These are phyloP conservation scores for Drosophila repleta DNA, from an alignment of 1,140 invertebrate genomes.

Conservation along the genomic window DNA sequence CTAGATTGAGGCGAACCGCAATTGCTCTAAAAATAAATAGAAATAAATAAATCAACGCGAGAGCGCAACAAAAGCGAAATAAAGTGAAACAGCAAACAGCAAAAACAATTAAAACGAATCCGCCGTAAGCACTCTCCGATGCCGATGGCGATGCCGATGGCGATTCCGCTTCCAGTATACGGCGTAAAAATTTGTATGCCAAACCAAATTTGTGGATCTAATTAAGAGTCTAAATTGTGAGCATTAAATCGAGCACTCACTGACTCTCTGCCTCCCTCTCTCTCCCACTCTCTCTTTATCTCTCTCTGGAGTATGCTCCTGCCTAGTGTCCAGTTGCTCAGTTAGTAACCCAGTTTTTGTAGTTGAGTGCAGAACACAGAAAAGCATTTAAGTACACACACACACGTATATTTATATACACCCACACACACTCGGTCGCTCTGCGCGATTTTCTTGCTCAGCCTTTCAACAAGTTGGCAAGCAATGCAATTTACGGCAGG, in stretches of 20 bases:
- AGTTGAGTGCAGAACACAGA: constrained; percentile 42
- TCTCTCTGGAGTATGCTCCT: no score
- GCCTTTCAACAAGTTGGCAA: constrained; percentile 79
- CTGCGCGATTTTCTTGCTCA: constrained; percentile 29
- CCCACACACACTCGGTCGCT: constrained; percentile 27
- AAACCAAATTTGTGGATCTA: constrained; percentile 79
- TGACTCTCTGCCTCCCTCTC: neutral
- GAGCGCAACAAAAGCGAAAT: constrained; percentile 5
- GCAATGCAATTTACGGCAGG: constrained; percentile 70
- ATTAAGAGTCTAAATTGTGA: constrained; percentile 78
- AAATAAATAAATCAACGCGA: constrained; percentile 73
- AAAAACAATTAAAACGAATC: constrained; percentile 74
- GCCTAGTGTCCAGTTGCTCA: constrained; percentile 14
- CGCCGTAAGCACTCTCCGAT: constrained; percentile 67
- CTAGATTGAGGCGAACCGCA: constrained; percentile 51
- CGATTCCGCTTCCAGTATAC: neutral
- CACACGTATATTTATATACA: no score
- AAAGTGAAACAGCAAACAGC: constrained; percentile 12
- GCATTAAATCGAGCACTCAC: constrained; percentile 60
- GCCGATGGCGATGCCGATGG: neutral
- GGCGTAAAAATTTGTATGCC: constrained; percentile 53
- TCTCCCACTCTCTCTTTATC: neutral
- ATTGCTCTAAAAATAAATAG: constrained; percentile 73
- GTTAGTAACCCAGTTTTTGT: neutral
- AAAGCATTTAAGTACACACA: constrained; percentile 72